Conservation (phyloP, 1,140 invertebrate species). For the Penaeus japonicus region DNA sequence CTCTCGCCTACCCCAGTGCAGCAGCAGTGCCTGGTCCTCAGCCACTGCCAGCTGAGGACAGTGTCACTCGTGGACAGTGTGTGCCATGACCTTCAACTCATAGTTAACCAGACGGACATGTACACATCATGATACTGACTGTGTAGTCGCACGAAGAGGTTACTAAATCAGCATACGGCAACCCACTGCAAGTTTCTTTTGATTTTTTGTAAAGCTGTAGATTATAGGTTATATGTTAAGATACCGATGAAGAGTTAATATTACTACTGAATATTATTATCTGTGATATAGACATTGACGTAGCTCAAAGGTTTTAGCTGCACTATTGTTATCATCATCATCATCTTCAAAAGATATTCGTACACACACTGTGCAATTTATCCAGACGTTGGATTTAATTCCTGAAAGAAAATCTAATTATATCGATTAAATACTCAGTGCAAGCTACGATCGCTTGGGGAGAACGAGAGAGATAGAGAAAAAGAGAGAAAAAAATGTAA, state of each 20-base stretch:
- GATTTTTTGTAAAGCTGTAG: constrained; percentile 51
- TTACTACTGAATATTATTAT: constrained; percentile 54
- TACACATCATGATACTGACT: too few species aligned
- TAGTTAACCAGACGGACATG: neutral
- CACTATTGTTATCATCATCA: constrained; percentile 37
- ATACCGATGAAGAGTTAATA: constrained; percentile 50
- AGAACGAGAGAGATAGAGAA: too few species aligned
- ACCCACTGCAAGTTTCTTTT: neutral
- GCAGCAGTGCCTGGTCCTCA: neutral
- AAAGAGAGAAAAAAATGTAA: too few species aligned
- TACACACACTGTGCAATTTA: too few species aligned
- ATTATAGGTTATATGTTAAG: constrained; percentile 46
- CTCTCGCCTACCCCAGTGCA: neutral
- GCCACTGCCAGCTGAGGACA: neutral
- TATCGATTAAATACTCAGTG: too few species aligned
- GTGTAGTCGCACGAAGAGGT: too few species aligned
- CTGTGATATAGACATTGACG: constrained; percentile 54
- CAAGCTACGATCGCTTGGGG: too few species aligned
- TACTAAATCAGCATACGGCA: neutral
- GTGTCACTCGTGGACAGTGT: constrained; percentile 22
- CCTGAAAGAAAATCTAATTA: too few species aligned
- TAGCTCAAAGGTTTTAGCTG: constrained; percentile 37
- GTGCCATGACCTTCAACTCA: constrained; percentile 25
- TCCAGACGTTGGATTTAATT: too few species aligned
- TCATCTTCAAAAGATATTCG: too few species aligned